Conservation (phyloP, 2,888 invertebrate species). For the Nephrotoma appendiculata region DNA sequence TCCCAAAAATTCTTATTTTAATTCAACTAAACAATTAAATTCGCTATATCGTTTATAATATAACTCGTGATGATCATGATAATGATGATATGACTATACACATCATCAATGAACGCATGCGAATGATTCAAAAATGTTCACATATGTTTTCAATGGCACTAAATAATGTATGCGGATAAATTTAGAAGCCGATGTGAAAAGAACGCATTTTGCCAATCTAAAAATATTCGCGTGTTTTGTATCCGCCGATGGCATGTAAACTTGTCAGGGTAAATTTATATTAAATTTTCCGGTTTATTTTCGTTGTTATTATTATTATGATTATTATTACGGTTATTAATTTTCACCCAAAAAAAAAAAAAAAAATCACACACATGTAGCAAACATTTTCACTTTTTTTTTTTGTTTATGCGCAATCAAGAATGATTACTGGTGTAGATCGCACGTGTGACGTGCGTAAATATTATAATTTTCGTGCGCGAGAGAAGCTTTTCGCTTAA, state of each 20-base stretch:
- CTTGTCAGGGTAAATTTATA: neutral
- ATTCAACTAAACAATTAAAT: neutral
- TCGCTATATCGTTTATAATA: too few relatives aligned
- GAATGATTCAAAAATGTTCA: neutral
- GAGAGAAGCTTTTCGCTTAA: neutral
- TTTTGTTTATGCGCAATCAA: neutral
- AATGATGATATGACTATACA: neutral
- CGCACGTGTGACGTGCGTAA: neutral
- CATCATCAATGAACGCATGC: neutral
- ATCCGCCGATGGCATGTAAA: neutral
- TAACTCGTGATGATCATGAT: neutral
- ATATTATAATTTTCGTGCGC: neutral
- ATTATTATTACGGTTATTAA: neutral
- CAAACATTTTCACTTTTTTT: neutral
- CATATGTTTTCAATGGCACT: neutral
- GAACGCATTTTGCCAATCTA: neutral
- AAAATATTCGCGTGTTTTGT: neutral
- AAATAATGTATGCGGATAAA: neutral
- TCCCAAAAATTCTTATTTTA: neutral
- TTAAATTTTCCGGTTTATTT: neutral
- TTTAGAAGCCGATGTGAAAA: neutral
- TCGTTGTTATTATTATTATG: neutral
- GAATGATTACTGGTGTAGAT: neutral
- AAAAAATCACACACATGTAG: neutral
- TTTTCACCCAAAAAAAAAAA: neutral